Evolutionary conservation across 2,113 vertebrate genomes (phyloP), one percentile per base, ranked within the genome.

Genomic region (Petromus typicus): DNA sequence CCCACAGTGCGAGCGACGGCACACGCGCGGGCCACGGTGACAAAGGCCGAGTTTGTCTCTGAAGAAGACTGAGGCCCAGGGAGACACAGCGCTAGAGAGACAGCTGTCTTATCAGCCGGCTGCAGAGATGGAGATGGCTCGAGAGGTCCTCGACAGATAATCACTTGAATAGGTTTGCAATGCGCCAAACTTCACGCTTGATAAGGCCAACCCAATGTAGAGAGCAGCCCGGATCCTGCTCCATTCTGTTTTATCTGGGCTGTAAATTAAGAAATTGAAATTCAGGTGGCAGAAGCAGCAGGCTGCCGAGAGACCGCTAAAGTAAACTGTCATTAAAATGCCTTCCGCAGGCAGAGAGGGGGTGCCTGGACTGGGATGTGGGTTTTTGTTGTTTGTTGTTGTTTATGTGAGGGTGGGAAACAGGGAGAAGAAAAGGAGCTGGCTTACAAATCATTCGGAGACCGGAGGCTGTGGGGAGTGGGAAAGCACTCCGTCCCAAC

Each of bases 61-160:
- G 97, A 98, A 98, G 98, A 98, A 96, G 97, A 97, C 94, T 0
- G 27, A 96, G 96, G 97, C 98, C 98, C 97, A 37, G 96, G 90
- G 98, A 98, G 98, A 98, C 98, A 86, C 81, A 90, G 97, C 93
- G 98, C 98, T 95, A 98, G 97, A 98, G 98, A 97, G 98, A 98
- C 98, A 98, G 98, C 98, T 98, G 98, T 98, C 98, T 99, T 99
- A 99, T 99, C 99, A 98, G 98, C 98, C 96, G 89, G 96, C 95
- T 97, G 98, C 98, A 99, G 99, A 98, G 98, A 98, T 96, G 98
- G 98, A 98, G 98, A 98, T 98, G 98, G 98, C 98, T 98, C 93
- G 86, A 99, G 98, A 98, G 98, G 98, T 98, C 98, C 98, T 98
- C 97, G 95, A 94, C 97, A 98, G 98, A 99, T 98, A 99, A 99